phyloP scores from a whole-genome alignment of 2,113 vertebrate species.

The Acanthisitta chloris region DNA sequence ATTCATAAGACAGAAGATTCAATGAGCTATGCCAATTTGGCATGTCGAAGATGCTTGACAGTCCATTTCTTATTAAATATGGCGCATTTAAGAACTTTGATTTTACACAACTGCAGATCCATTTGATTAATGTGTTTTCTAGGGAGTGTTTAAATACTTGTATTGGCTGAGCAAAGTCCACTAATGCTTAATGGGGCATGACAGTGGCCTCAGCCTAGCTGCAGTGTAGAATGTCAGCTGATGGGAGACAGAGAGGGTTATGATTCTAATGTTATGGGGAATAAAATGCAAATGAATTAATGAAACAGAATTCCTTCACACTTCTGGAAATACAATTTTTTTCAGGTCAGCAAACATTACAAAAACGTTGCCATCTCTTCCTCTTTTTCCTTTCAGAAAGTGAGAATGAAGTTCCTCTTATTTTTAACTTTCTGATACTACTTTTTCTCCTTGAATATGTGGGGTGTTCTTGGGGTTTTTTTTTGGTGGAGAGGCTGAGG shows the following conservation, averaged over 20 bases:
- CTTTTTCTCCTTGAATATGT: background rate
- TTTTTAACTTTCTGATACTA: background rate
- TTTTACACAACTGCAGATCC: background rate
- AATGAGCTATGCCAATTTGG: conserved; percentile 12
- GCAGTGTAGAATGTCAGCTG: background rate
- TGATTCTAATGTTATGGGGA: conserved; percentile 1
- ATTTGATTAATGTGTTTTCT: conserved; percentile 57
- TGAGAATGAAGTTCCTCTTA: background rate
- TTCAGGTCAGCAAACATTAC: conserved; percentile 20
- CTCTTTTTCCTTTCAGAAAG: background rate
- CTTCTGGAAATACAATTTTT: background rate
- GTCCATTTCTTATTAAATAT: conserved; percentile 43
- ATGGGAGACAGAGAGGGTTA: background rate
- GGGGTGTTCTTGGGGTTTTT: background rate
- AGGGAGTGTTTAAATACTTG: conserved; percentile 37
- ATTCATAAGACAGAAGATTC: background rate
- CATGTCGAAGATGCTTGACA: background rate
- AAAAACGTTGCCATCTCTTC: background rate
- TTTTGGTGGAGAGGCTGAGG: background rate
- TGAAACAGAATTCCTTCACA: conserved; percentile 11
- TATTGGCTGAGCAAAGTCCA: conserved; percentile 21
- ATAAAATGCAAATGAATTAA: conserved; percentile 41
- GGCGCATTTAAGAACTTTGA: conserved; percentile 17
- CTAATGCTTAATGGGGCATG: conserved; percentile 34
- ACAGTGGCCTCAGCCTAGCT: background rate